These are phyloP conservation scores for Aphodius sticticus DNA, from an alignment of 2,888 invertebrate species.

Conservation along the genomic window DNA sequence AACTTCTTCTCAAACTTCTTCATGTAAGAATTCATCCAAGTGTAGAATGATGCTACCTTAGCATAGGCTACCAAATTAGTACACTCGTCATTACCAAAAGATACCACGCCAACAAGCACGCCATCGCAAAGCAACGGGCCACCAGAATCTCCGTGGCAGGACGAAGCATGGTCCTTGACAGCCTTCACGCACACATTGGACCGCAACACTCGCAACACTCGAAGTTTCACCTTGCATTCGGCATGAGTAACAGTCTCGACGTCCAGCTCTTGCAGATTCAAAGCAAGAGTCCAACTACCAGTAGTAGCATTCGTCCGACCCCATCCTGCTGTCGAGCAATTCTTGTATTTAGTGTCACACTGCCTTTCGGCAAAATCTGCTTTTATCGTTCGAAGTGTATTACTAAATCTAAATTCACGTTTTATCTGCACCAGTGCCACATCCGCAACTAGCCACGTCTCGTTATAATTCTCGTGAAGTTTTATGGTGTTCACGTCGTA, in stretches of 20 bases:
- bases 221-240: neutral
- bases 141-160: neutral
- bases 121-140: neutral
- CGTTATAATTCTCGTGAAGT: neutral
- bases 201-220: neutral
- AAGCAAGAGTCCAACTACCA: neutral
- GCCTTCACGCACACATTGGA: neutral
- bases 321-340: neutral
- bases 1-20: neutral
- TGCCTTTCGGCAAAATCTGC: neutral
- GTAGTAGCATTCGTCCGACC: neutral
- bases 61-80: neutral
- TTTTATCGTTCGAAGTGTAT: neutral
- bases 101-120: neutral
- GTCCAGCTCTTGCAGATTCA: neutral
- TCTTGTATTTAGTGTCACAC: neutral
- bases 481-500: neutral
- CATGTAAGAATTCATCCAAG: neutral
- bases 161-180: neutral
- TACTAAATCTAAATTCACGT: neutral
- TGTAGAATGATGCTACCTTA: neutral
- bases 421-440: neutral
- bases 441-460: neutral
- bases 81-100: neutral
- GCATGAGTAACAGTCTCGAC: neutral